Conservation (phyloP, 2,888 invertebrate genomes). For the Drosophila peninsularis region DNA sequence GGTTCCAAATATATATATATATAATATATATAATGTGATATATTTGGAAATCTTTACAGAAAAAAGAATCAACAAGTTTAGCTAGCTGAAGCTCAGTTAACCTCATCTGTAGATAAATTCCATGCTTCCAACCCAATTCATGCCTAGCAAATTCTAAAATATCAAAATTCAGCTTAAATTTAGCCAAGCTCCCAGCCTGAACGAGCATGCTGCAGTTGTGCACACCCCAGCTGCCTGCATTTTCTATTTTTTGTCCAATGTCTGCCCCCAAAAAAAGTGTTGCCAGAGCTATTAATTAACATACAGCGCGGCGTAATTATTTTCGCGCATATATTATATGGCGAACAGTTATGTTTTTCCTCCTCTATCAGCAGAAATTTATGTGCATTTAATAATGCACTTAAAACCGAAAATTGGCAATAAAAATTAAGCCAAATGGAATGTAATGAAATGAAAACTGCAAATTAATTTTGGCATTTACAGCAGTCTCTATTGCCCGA, state of each 20-base stretch:
- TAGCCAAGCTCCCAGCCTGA: too few relatives aligned
- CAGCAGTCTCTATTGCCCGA: conserved; percentile 6
- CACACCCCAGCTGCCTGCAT: not conserved
- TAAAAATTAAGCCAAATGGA: conserved; percentile 15
- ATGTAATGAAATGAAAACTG: conserved; percentile 7
- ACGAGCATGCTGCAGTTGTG: not conserved
- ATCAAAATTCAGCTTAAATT: not conserved
- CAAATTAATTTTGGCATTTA: conserved; percentile 8
- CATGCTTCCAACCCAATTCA: too few relatives aligned
- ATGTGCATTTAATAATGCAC: conserved; percentile 32
- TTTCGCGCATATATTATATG: conserved; percentile 42
- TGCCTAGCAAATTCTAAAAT: not conserved
- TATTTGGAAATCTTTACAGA: too few relatives aligned
- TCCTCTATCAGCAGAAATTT: conserved; percentile 9
- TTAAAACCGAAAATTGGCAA: conserved; percentile 5
- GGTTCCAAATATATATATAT: too few relatives aligned
- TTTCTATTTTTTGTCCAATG: conserved; percentile 27
- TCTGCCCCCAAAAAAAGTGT: conserved; percentile 19
- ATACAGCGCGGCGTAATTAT: conserved; percentile 54
- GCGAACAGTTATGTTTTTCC: conserved; percentile 33
- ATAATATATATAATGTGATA: too few relatives aligned
- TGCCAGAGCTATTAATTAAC: conserved; percentile 65
- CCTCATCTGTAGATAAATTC: too few relatives aligned
- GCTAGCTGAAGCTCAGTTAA: too few relatives aligned
- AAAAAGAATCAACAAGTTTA: too few relatives aligned